Base-by-base conservation (phyloP, 2,888 invertebrate genomes). In the Leucania comma region DNA sequence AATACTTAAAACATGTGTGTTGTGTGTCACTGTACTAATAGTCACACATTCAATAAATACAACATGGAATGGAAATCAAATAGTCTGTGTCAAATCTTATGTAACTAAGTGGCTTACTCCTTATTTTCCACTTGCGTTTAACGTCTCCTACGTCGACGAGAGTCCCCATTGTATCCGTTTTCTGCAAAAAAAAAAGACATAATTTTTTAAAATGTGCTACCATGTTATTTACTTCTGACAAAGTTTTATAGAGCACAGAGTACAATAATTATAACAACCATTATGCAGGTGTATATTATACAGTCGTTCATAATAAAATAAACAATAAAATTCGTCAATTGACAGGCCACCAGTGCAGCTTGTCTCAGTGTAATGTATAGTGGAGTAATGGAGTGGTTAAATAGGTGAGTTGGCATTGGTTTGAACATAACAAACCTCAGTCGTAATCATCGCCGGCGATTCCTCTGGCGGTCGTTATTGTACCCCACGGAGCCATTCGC, bases 351-450 rank as follows among this genome's bases (percentile, higher is more conserved):
- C 61, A 61, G 58, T 24, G 71, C 58, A 67, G 72, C 77, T 67
- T 60, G 62, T 70, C 58, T 57, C 50, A 50, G 73, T 76, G 77
- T 77, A 77, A 73, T 85, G 75, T 75, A 83, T 69, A 79, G 75
- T 85, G 80, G 82, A 83, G 82, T 73, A 78, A 71, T 85, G 80
- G 83, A 82, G 82, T 76, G 80, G 90, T 90, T 91, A 92, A 87
- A 89, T 79, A 84, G 90, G 93, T 93, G 93, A 93, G 91, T 90
- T 92, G 89, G 91, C 93, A 93, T 94, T 93, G 94, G 95, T 93
- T 94, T 92, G 92, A 94, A 93, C 92, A 87, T 91, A 94, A 96
- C 96, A 96, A 95, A 96, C 96, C 96, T 96, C 96, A 85, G 88
- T 89, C 81, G 84, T 88, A 90, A 93, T 95, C 95, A 95, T 91